These are phyloP conservation scores for Acronicta psi DNA, from an alignment of 2,888 invertebrate species.

Conservation along the genomic window DNA sequence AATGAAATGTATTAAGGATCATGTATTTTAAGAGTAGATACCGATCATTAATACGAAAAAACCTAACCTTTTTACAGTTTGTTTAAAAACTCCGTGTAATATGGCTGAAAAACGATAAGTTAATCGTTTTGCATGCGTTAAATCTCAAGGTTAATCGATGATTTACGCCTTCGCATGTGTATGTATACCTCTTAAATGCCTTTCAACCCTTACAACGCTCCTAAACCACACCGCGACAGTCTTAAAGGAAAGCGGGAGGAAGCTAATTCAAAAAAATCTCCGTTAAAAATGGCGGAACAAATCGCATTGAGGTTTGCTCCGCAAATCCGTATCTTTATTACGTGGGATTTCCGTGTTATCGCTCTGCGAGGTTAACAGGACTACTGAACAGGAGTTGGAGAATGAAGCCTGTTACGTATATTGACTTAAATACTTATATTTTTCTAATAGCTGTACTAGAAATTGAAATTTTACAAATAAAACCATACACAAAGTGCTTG, in stretches of 20 bases:
- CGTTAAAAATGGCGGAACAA: constrained; percentile 49
- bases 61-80: background rate
- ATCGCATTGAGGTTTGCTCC: constrained; percentile 44
- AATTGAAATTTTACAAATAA: no score
- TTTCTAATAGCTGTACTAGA: no score
- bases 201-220: constrained; percentile 7
- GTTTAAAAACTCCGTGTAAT: constrained; percentile 23
- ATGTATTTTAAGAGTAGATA: constrained; percentile 1
- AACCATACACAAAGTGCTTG: no score
- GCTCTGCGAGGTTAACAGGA: constrained; percentile 37
- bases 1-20: constrained; percentile 4
- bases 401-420: constrained; percentile 26
- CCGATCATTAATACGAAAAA: background rate
- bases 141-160: constrained; percentile 39
- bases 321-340: constrained; percentile 53
- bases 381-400: constrained; percentile 15
- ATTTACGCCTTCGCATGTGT: constrained; percentile 4
- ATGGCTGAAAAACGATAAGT: constrained; percentile 27
- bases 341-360: constrained; percentile 41
- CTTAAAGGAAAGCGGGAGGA: constrained; percentile 26
- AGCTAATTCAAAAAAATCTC: constrained; percentile 47
- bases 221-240: constrained; percentile 5
- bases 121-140: constrained; percentile 30
- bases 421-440: no score
- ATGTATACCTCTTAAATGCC: constrained; percentile 6